phyloP scores from a whole-genome alignment of 1,140 invertebrate genomes.

The Piezodorus guildinii region DNA sequence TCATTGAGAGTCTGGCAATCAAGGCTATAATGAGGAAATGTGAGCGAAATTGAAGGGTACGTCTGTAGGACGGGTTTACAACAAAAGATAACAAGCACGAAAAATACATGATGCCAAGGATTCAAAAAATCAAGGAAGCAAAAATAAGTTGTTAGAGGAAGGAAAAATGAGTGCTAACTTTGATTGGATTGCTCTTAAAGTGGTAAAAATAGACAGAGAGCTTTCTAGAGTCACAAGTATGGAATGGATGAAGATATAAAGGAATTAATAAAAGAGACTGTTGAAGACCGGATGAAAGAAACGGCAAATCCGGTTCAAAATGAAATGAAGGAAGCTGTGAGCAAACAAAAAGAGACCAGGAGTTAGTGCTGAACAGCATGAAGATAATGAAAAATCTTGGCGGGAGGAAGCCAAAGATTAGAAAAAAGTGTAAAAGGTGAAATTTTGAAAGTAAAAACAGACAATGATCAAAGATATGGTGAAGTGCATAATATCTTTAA shows the following conservation, averaged over 20 bases:
- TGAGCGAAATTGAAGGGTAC: no score
- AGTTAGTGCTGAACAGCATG: background rate
- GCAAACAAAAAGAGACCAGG: background rate
- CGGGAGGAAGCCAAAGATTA: background rate
- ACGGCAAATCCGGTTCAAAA: background rate
- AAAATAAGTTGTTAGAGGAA: background rate
- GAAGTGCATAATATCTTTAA: background rate
- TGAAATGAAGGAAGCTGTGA: background rate
- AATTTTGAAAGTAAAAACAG: background rate
- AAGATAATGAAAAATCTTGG: background rate
- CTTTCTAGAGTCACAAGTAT: background rate
- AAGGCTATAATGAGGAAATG: no score
- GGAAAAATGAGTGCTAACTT: background rate
- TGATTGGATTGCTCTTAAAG: background rate
- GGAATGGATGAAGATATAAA: background rate
- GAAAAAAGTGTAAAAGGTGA: background rate
- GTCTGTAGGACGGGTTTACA: no score
- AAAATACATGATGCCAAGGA: no score
- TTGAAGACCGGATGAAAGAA: background rate
- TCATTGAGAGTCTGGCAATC: no score
- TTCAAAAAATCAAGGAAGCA: background rate
- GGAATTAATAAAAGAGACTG: background rate
- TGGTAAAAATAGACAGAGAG: background rate
- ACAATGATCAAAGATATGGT: background rate
- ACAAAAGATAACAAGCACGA: background rate